Evolutionary conservation across 2,797 vertebrate genomes (phyloP).

Genomic region (Neomorphus geoffroyi): DNA sequence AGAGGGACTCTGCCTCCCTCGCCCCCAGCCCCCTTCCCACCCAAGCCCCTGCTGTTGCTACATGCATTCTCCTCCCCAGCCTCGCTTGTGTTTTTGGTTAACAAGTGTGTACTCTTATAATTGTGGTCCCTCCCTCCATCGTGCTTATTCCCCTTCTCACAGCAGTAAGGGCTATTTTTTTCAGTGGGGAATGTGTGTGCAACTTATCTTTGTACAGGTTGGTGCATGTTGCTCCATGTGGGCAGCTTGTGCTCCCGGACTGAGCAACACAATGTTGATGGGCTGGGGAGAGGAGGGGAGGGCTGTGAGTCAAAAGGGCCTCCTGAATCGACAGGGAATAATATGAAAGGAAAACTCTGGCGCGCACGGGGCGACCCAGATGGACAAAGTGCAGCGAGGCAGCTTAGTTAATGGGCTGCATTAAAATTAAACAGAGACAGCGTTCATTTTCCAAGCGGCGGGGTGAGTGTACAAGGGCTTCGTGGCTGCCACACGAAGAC

Average conservation of each 20-base stretch:
- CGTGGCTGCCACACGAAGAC: accelerated
- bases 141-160: constrained; percentile 39
- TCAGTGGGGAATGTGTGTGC: accelerated
- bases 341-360: constrained; percentile 56
- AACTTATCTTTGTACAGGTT: constrained; percentile 9
- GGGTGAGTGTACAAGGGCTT: not conserved
- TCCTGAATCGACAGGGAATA: constrained; percentile 19
- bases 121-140: not conserved
- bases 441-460: not conserved
- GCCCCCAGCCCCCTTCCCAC: not conserved
- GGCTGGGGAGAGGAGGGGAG: constrained; percentile 1
- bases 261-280: not conserved
- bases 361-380: constrained; percentile 48
- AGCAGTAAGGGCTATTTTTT: not conserved
- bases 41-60: constrained; percentile 30
- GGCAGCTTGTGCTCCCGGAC: not conserved
- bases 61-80: not conserved
- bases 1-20: not conserved
- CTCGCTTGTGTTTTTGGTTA: constrained; percentile 33
- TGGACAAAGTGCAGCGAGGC: constrained; percentile 35
- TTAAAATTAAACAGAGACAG: constrained; percentile 50
- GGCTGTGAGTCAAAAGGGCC: constrained; percentile 30
- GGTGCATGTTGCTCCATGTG: not conserved
- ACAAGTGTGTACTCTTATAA: constrained; percentile 47
- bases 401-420: constrained; percentile 51